Conservation (phyloP, 2,113 vertebrate species). For the Seriola quinqueradiata region DNA sequence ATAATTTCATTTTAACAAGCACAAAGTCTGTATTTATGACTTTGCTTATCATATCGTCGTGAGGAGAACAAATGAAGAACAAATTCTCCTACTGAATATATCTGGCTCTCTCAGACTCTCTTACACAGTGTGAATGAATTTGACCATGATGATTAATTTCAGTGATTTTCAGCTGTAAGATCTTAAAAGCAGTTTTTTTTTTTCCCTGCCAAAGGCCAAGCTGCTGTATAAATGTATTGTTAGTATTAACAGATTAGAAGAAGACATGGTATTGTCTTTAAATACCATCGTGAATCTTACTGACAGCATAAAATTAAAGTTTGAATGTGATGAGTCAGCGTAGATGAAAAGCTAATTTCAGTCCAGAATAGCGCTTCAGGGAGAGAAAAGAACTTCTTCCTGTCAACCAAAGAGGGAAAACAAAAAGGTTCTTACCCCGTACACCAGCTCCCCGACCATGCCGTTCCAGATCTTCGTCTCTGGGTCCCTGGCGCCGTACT, state of each 20-base stretch:
- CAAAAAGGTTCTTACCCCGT: conserved; percentile 90
- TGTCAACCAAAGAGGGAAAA: not conserved
- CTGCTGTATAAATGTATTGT: not conserved
- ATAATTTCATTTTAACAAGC: not conserved
- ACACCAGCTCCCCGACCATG: conserved; percentile 99
- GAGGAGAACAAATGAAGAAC: not conserved
- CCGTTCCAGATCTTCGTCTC: conserved; percentile 99
- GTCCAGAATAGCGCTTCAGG: not conserved
- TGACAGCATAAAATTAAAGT: conserved; percentile 41
- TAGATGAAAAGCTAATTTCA: not conserved
- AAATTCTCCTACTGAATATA: not conserved
- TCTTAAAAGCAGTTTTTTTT: not conserved
- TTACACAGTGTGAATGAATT: not conserved
- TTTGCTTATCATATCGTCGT: not conserved
- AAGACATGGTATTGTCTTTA: conserved; percentile 10
- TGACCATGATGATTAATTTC: conserved; percentile 12
- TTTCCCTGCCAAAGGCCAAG: not conserved
- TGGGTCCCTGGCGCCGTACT: conserved; percentile 98
- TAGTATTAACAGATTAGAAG: not conserved
- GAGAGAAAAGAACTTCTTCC: not conserved
- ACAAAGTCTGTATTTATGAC: not conserved
- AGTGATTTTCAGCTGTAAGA: not conserved
- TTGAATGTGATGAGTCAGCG: conserved; percentile 19
- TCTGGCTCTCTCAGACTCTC: not conserved
- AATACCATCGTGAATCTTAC: conserved; percentile 31